Conservation (phyloP, 2,888 invertebrate genomes). For the Pyrrhia umbra region DNA sequence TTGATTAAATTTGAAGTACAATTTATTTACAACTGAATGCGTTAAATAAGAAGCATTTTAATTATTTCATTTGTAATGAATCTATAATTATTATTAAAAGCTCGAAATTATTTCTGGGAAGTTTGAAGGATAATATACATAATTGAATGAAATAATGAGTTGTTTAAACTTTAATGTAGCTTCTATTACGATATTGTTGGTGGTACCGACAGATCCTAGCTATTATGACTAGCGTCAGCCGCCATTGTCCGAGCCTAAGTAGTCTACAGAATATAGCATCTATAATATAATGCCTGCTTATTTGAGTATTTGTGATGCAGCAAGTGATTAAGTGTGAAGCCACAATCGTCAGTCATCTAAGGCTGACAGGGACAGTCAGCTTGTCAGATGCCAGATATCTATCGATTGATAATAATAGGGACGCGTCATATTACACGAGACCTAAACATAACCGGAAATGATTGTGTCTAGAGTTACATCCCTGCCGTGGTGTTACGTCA, state of each 20-base stretch:
- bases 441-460: neutral
- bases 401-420: neutral
- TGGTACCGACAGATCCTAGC: neutral
- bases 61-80: neutral
- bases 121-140: neutral
- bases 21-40: slow-evolving; percentile 1
- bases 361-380: too few species aligned
- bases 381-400: neutral
- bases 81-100: neutral
- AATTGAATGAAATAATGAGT: neutral
- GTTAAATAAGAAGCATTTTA: neutral
- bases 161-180: neutral
- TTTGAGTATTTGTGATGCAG: slow-evolving; percentile 4
- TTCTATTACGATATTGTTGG: neutral
- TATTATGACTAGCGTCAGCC: slow-evolving; percentile 6
- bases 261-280: slow-evolving; percentile 1
- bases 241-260: slow-evolving; percentile 20
- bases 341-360: neutral
- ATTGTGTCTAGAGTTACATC: too few species aligned
- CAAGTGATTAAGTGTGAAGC: neutral
- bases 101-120: neutral
- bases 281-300: neutral
- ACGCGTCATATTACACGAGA: neutral
- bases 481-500: too few species aligned
- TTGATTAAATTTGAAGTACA: slow-evolving; percentile 1